These are phyloP conservation scores for Samia ricini DNA, from an alignment of 1,140 invertebrate species.

Conservation along the genomic window DNA sequence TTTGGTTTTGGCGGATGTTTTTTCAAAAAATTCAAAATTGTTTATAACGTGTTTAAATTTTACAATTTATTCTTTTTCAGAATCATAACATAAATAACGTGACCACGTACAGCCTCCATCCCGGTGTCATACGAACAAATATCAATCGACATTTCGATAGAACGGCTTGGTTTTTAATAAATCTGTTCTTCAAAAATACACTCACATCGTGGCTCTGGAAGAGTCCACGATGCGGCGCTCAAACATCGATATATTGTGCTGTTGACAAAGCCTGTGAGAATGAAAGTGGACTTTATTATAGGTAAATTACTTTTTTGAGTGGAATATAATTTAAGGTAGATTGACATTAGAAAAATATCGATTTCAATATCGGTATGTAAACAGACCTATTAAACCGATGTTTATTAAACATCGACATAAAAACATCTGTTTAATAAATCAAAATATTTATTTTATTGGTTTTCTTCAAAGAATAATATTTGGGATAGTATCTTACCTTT, in stretches of 20 bases:
- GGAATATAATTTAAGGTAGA: not conserved
- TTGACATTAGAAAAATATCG: not conserved
- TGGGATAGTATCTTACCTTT: no score
- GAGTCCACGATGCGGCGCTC: slow-evolving; percentile 83
- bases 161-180: slow-evolving; percentile 54
- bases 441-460: no score
- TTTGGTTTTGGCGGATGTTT: no score
- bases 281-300: slow-evolving; percentile 81
- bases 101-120: slow-evolving; percentile 83
- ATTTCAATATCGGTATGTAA: not conserved
- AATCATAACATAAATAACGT: slow-evolving; percentile 72
- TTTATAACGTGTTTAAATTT: no score
- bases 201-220: slow-evolving; percentile 72
- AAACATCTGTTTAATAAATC: no score
- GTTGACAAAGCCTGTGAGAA: slow-evolving; percentile 81
- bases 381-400: not conserved
- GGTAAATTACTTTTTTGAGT: slow-evolving; percentile 53
- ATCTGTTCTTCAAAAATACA: slow-evolving; percentile 29
- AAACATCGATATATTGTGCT: slow-evolving; percentile 87
- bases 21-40: no score
- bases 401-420: not conserved
- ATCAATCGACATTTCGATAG: slow-evolving; percentile 82
- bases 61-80: slow-evolving; percentile 28
- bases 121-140: slow-evolving; percentile 84
- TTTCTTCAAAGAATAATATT: no score